A percentile compares a stretch with the other conserved stretches of the same genome.
phyloP scores from a whole-genome alignment of 2,888 invertebrate species.

The Timandra comae region DNA sequence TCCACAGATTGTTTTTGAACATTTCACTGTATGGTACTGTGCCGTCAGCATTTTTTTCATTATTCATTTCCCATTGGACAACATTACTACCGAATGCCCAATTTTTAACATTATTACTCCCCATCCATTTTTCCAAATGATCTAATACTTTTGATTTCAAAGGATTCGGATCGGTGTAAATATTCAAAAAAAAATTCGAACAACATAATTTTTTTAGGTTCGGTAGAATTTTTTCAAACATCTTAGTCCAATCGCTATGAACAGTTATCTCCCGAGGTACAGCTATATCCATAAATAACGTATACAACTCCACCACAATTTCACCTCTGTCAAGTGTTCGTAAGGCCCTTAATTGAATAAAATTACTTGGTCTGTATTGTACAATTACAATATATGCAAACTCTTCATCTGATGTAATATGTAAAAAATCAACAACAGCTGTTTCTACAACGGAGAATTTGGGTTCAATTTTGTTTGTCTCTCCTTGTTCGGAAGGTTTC shows the following conservation, averaged over 20 bases:
- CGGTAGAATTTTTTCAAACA: not conserved
- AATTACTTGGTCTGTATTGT: not conserved
- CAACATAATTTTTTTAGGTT: not conserved
- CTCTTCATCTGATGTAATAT: not conserved
- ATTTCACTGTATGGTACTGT: not conserved
- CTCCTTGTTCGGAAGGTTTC: too few species aligned
- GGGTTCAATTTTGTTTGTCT: too few species aligned
- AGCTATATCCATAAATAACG: not conserved
- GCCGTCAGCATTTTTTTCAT: not conserved
- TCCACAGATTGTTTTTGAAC: not conserved
- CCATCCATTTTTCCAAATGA: not conserved
- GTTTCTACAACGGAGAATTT: too few species aligned
- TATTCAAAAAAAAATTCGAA: not conserved
- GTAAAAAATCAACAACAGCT: not conserved
- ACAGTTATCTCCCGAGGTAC: not conserved
- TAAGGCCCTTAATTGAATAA: not conserved
- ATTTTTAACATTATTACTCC: not conserved
- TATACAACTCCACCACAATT: not conserved
- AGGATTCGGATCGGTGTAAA: not conserved
- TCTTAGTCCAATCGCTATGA: not conserved
- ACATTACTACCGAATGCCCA: not conserved
- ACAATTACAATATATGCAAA: not conserved
- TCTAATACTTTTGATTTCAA: not conserved
- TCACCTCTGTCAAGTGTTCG: not conserved
- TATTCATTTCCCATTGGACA: slow-evolving; percentile 1